Evolutionary conservation across 2,888 invertebrate species (phyloP).

Genomic region (Polyommatus icarus): DNA sequence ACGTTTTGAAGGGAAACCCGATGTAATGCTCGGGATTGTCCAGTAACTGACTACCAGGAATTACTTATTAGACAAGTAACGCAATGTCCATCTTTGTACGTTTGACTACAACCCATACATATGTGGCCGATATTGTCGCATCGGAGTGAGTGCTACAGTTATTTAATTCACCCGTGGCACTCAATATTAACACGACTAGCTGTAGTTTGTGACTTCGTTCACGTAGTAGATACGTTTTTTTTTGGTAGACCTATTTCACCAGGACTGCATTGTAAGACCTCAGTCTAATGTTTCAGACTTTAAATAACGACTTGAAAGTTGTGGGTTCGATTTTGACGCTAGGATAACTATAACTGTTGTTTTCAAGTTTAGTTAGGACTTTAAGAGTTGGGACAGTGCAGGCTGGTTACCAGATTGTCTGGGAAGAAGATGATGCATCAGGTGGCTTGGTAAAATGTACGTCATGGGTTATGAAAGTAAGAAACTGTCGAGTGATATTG

Average conservation of each 20-base stretch:
- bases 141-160: slow-evolving; percentile 5
- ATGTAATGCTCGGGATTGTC: background rate
- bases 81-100: background rate
- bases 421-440: no score
- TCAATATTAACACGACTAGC: background rate
- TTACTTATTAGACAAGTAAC: background rate
- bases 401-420: no score
- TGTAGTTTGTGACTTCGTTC: background rate
- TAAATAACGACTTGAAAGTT: background rate
- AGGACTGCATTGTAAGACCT: no score
- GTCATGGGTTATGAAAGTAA: no score
- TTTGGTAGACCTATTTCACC: no score
- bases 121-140: slow-evolving; percentile 5
- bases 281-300: background rate
- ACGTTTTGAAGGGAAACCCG: no score
- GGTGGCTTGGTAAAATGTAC: no score
- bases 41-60: background rate
- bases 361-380: no score
- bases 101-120: background rate
- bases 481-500: no score
- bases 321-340: no score
- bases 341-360: no score
- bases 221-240: background rate
- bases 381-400: no score
- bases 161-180: background rate